A percentile compares a stretch with the other conserved stretches of the same genome.
Conservation (phyloP, 2,888 invertebrate species). For the Oscheius myriophilus region DNA sequence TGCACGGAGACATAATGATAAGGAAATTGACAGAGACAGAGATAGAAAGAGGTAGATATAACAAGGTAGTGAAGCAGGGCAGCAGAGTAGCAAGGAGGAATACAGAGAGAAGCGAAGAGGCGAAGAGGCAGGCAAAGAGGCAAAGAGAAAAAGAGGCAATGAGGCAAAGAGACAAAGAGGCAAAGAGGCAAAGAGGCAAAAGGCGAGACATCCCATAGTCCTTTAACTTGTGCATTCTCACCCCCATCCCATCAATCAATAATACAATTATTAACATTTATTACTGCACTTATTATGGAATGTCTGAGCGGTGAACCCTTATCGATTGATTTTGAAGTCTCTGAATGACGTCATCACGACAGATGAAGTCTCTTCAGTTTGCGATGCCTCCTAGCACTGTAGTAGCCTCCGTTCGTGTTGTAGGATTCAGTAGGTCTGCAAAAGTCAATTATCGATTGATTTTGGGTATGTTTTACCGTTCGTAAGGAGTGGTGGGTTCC, state of each 20-base stretch:
- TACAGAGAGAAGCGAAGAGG: no score
- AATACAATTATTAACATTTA: no score
- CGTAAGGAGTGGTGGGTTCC: not conserved
- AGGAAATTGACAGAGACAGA: no score
- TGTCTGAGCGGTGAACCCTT: constrained; percentile 11
- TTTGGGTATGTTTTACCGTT: not conserved
- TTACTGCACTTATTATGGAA: constrained; percentile 2
- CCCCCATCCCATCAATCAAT: no score
- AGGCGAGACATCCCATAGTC: not conserved
- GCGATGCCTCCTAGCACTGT: constrained; percentile 29
- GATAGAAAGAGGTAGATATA: no score
- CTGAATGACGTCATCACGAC: not conserved
- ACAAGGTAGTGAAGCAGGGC: no score
- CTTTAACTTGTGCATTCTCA: no score
- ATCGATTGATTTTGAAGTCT: constrained; percentile 11
- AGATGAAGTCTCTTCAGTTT: constrained; percentile 14
- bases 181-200: not conserved
- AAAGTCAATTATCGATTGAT: not conserved
- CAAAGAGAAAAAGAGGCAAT: no score
- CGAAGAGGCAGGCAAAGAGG: no score
- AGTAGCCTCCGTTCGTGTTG: constrained; percentile 24
- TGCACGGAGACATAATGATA: no score
- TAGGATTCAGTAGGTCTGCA: not conserved
- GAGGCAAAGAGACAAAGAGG: not conserved
- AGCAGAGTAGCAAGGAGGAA: no score